phyloP scores from a whole-genome alignment of 2,888 invertebrate species.

The Cotesia congregata region DNA sequence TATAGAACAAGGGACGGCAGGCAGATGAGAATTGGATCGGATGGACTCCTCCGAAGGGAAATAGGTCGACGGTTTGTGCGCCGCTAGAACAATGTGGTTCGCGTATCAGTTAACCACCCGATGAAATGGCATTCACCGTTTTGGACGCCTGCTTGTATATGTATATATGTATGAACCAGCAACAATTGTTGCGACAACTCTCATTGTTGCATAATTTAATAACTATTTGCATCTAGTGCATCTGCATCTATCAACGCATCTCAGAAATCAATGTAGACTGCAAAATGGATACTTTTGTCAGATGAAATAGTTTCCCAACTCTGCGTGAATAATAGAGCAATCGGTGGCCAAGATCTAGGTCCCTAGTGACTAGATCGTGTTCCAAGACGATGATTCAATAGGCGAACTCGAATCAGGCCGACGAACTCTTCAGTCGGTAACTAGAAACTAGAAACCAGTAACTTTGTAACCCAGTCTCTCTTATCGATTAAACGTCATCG shows the following conservation, averaged over 20 bases:
- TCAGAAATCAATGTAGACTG: no score
- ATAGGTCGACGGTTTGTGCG: constrained; percentile 29
- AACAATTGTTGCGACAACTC: not conserved
- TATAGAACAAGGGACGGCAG: not conserved
- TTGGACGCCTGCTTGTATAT: constrained; percentile 19
- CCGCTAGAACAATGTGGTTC: constrained; percentile 27
- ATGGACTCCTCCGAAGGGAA: constrained; percentile 25
- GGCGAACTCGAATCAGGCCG: not conserved
- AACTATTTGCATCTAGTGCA: not conserved
- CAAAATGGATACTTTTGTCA: not conserved
- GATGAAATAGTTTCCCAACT: not conserved
- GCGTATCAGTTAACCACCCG: constrained; percentile 25
- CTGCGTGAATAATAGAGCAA: not conserved
- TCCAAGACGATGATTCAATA: not conserved
- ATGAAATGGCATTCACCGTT: constrained; percentile 27
- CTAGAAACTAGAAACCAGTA: not conserved
- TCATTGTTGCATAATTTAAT: constrained; percentile 6
- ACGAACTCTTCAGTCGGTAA: constrained; percentile 18
- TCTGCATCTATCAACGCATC: no score
- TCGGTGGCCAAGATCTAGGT: constrained; percentile 21
- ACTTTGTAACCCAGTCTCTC: constrained; percentile 27
- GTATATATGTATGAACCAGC: not conserved
- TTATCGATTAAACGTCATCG: constrained; percentile 8
- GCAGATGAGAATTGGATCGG: constrained; percentile 15
- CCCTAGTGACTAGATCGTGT: not conserved